Evolutionary conservation across 2,113 vertebrate genomes (phyloP).

Genomic region (Sus scrofa): DNA sequence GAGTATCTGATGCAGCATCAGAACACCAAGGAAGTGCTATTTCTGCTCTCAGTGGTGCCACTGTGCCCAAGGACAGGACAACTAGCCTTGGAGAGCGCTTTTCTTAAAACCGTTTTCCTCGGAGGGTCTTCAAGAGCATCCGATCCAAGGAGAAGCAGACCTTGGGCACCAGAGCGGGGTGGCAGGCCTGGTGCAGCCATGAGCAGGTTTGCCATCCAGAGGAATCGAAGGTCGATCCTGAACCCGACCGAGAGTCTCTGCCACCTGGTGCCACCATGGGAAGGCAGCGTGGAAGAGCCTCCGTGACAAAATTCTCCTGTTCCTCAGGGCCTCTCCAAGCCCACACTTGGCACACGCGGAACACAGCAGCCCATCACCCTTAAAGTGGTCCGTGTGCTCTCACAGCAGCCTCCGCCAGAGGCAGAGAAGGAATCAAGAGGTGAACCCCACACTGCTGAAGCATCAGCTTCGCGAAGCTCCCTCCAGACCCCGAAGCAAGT

Average conservation of each 20-base stretch:
- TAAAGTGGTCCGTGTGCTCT: background rate
- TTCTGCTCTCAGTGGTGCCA: no score
- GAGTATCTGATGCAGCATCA: background rate
- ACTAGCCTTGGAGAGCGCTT: background rate
- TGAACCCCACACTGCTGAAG: background rate
- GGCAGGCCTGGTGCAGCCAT: background rate
- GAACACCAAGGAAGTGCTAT: background rate
- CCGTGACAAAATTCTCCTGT: background rate
- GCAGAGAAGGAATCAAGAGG: background rate
- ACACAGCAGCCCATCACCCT: no score
- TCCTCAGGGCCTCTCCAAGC: fast-evolving
- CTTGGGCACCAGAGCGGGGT: background rate
- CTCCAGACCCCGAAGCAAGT: background rate
- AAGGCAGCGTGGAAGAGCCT: background rate
- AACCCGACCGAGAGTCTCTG: background rate
- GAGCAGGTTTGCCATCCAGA: fast-evolving
- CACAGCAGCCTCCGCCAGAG: background rate
- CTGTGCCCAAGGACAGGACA: fast-evolving
- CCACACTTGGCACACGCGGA: fast-evolving
- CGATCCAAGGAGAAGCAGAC: no score
- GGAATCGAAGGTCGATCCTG: background rate
- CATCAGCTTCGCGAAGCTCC: background rate
- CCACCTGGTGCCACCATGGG: fast-evolving
- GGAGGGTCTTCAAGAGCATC: background rate
- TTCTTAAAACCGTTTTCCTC: background rate